Evolutionary conservation across 2,113 vertebrate species (phyloP).

Genomic region (Rhinoderma darwinii): DNA sequence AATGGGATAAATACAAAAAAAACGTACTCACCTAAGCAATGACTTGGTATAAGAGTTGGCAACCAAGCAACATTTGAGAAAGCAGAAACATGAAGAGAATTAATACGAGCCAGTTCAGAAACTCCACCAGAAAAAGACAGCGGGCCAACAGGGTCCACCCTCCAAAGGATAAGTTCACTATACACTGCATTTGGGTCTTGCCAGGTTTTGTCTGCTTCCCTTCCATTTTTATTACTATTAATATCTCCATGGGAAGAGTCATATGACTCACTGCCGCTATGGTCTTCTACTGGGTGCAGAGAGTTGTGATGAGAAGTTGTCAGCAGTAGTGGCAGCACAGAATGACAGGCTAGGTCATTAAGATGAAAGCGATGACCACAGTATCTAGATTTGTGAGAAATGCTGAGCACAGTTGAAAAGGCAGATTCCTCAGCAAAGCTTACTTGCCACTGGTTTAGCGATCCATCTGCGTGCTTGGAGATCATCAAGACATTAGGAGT

Average conservation of each 20-base stretch:
- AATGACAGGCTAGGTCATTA: conserved; percentile 95
- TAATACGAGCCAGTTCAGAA: conserved; percentile 95
- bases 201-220: conserved; percentile 68
- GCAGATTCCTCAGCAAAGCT: conserved; percentile 96
- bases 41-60: conserved; percentile 93
- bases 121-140: conserved; percentile 95
- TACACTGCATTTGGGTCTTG: conserved; percentile 91
- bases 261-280: conserved; percentile 63
- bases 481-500: conserved; percentile 98
- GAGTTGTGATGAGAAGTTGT: conserved; percentile 98
- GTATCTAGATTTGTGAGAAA: conserved; percentile 95
- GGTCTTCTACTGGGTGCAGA: conserved; percentile 78
- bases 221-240: conserved; percentile 28
- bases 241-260: conserved; percentile 54
- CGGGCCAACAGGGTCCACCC: conserved; percentile 96
- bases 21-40: conserved; percentile 89
- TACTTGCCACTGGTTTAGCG: conserved; percentile 96
- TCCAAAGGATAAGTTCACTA: conserved; percentile 98
- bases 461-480: conserved; percentile 95
- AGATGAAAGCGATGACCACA: conserved; percentile 99
- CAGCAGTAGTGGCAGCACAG: conserved; percentile 91
- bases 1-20: not conserved
- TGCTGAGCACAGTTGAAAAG: conserved; percentile 95
- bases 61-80: conserved; percentile 98
- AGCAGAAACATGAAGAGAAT: conserved; percentile 94